Base-by-base conservation (phyloP, 1,140 invertebrate species). In the Neodiprion pinetum region DNA sequence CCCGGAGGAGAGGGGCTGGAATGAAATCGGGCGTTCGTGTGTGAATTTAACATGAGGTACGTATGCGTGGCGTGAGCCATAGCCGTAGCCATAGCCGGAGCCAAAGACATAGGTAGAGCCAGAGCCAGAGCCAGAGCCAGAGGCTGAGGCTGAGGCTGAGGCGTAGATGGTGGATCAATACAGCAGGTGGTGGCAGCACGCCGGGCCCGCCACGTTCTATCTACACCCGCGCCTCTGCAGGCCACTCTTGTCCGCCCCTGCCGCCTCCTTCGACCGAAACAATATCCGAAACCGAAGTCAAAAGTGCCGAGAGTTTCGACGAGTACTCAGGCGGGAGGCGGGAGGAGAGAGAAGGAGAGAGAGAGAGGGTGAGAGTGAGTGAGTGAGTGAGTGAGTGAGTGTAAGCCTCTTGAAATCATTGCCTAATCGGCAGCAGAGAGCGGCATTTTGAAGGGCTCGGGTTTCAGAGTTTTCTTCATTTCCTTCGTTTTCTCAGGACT, bases 171-270 rank as follows among this genome's bases (percentile, higher is more conserved):
- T 79, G 82, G 84, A 86, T 86, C 85, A 82, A 84, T 86, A 86
- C 81, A 86, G 85, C 85, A 86, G 85, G 84, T 86, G 85, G 84
- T 86, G 84, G 86, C 82, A 84, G 86, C 84, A 84, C 84, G 78
- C 83, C 82, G 82, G 80, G 80, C 79, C 83, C 79, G 83, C 85
- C 85, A 84, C 12, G 23, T 69, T 14, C 23, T 11, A 14, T 69
- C 40, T 21, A 69, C 67, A 12, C 12, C 67, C 40, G 67, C 40
- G 40, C 67, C 17, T 47, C 21, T 71, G 70, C 48, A 71, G 21
- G 70, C 21, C 17, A 71, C 70, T 47, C 47, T 47, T 71, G 14
- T 17, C 9, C 48, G 48, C n/a, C 40, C 70, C 17, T 49, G 48
- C 48, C 68, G 68, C 28, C 28, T 17, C 14, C 11, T 70, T 17